Evolutionary conservation across 2,888 invertebrate species (phyloP).

Genomic region (Ecliptopera silaceata): DNA sequence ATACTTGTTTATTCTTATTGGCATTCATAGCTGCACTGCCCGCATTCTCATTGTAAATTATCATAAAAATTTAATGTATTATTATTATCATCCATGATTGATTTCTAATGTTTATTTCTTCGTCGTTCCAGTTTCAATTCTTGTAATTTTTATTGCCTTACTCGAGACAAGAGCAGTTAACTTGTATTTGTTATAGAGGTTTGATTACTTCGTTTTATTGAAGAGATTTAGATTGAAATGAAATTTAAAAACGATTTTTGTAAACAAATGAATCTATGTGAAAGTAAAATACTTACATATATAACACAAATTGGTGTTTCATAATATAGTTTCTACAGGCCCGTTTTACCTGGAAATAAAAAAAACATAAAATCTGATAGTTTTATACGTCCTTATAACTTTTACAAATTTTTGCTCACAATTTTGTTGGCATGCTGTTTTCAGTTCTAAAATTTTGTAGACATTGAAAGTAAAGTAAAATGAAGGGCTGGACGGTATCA

Average conservation of each 20-base stretch:
- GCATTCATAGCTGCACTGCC: constrained; percentile 41
- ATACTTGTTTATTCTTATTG: constrained; percentile 3
- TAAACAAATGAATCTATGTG: constrained; percentile 26
- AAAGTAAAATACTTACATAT: background rate
- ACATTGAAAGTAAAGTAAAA: constrained; percentile 37
- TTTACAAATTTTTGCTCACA: no score
- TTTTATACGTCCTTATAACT: no score
- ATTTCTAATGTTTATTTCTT: constrained; percentile 26
- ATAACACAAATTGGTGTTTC: background rate
- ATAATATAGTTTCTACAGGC: no score
- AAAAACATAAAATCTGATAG: no score
- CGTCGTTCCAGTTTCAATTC: constrained; percentile 18
- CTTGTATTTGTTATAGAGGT: constrained; percentile 48
- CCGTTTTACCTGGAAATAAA: no score
- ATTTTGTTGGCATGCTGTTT: no score
- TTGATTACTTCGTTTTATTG: constrained; percentile 44
- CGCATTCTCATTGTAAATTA: constrained; percentile 51
- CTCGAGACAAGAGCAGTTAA: constrained; percentile 35
- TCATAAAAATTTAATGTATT: constrained; percentile 39
- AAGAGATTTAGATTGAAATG: constrained; percentile 49
- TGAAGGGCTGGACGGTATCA: constrained; percentile 62
- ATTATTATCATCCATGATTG: constrained; percentile 8
- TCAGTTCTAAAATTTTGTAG: no score
- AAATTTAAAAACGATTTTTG: constrained; percentile 56
- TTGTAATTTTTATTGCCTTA: constrained; percentile 25